These are phyloP conservation scores for Synchiropus splendidus DNA, from an alignment of 2,113 vertebrate genomes.

Conservation along the genomic window DNA sequence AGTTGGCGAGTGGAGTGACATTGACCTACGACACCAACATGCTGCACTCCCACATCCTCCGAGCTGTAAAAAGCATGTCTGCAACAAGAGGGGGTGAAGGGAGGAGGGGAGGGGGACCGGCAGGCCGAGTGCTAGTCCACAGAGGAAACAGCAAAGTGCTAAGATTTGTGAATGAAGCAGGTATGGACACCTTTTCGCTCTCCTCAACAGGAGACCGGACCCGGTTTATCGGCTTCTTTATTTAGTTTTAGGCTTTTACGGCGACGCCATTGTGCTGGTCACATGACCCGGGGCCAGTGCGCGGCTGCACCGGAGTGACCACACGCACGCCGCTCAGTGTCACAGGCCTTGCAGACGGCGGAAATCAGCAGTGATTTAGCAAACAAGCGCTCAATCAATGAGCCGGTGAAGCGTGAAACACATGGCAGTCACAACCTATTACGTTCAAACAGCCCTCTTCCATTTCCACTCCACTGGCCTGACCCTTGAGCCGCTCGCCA, in stretches of 20 bases:
- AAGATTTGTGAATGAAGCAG: slow-evolving; percentile 33
- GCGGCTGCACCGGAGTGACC: slow-evolving; percentile 49
- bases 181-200: slow-evolving; percentile 6
- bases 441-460: slow-evolving; percentile 75
- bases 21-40: slow-evolving; percentile 60
- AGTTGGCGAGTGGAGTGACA: slow-evolving; percentile 49
- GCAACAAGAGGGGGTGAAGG: slow-evolving; percentile 29
- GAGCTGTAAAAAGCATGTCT: slow-evolving; percentile 70
- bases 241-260: slow-evolving; percentile 12
- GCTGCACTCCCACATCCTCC: slow-evolving; percentile 44
- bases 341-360: slow-evolving; percentile 63
- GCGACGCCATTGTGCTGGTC: too few species aligned
- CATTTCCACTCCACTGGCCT: slow-evolving; percentile 76
- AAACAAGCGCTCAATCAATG: slow-evolving; percentile 85
- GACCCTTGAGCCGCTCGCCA: slow-evolving; percentile 73
- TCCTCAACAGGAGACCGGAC: not conserved
- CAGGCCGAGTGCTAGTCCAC: slow-evolving; percentile 45
- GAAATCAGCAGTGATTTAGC: slow-evolving; percentile 82
- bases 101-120: slow-evolving; percentile 24
- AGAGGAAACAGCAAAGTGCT: slow-evolving; percentile 44
- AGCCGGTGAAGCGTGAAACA: slow-evolving; percentile 76
- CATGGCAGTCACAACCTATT: slow-evolving; percentile 86
- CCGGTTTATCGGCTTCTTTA: not conserved
- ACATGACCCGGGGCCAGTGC: too few species aligned
- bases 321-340: too few species aligned